Evolutionary conservation across 1,140 invertebrate species (phyloP).

Genomic region (Bradynema listronoti): DNA sequence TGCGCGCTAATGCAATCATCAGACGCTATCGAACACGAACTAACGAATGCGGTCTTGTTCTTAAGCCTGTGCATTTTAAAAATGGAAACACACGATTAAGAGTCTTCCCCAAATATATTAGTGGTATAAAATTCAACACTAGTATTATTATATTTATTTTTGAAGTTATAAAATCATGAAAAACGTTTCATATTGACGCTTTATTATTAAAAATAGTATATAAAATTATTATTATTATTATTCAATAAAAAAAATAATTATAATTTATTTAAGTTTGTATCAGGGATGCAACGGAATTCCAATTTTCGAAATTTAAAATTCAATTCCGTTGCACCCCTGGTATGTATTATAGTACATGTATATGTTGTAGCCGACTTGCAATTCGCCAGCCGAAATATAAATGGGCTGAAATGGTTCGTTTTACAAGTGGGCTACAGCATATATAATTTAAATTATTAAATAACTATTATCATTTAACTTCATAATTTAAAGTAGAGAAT

Average conservation of each 20-base stretch:
- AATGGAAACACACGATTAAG: slow-evolving; percentile 54
- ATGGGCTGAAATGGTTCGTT: background rate
- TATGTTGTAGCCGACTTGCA: background rate
- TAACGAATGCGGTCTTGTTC: slow-evolving; percentile 51
- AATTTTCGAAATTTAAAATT: too few species aligned
- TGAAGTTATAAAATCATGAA: slow-evolving; percentile 1
- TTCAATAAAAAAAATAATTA: too few species aligned
- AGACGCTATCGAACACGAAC: slow-evolving; percentile 53
- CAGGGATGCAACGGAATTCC: too few species aligned
- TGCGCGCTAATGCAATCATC: slow-evolving; percentile 56
- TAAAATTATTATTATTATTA: background rate
- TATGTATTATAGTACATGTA: too few species aligned
- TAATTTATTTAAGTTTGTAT: too few species aligned
- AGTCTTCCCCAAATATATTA: slow-evolving; percentile 57
- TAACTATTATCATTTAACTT: background rate
- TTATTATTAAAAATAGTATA: background rate
- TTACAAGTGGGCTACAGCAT: background rate
- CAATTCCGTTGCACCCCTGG: too few species aligned
- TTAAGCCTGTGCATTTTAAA: slow-evolving; percentile 56
- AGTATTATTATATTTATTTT: background rate
- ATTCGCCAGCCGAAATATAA: background rate
- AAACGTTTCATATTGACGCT: background rate
- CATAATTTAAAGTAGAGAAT: slow-evolving; percentile 3
- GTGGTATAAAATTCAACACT: slow-evolving; percentile 34
- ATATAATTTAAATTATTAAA: slow-evolving; percentile 9